These are phyloP conservation scores for Poecilia picta DNA, from an alignment of 2,797 vertebrate genomes.

Conservation along the genomic window DNA sequence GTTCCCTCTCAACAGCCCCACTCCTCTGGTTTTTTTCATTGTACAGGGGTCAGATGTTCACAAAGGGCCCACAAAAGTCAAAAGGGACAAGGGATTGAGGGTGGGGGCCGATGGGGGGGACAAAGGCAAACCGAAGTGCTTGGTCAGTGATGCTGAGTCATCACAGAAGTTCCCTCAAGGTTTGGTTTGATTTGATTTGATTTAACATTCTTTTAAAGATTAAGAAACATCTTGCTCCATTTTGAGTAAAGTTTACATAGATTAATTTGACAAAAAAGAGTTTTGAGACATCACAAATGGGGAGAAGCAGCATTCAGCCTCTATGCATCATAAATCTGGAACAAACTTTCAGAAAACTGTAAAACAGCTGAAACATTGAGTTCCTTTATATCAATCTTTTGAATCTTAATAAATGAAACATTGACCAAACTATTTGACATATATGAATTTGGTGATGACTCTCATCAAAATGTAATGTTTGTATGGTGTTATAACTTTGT, in stretches of 20 bases:
- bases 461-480: too few species aligned
- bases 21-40: slow-evolving; percentile 53
- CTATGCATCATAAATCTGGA: too few species aligned
- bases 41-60: slow-evolving; percentile 64
- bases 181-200: slow-evolving; percentile 29
- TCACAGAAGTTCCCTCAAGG: slow-evolving; percentile 48
- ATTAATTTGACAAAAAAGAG: slow-evolving; percentile 3
- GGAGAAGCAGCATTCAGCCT: too few species aligned
- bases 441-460: too few species aligned
- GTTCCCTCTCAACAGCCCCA: slow-evolving; percentile 65
- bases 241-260: not conserved
- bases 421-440: too few species aligned
- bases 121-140: slow-evolving; percentile 69
- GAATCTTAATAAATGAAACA: too few species aligned
- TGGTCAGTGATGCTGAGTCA: slow-evolving; percentile 80
- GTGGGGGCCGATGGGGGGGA: slow-evolving; percentile 13
- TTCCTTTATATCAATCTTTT: too few species aligned
- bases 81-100: slow-evolving; percentile 46
- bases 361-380: too few species aligned
- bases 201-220: slow-evolving; percentile 9
- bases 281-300: not conserved
- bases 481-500: too few species aligned
- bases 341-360: too few species aligned
- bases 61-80: slow-evolving; percentile 76
- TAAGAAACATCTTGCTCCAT: not conserved